Percentiles rank a stretch among this genome's conserved stretches.
phyloP scores from a whole-genome alignment of 2,797 vertebrate genomes.

The Epinephelus malabaricus region DNA sequence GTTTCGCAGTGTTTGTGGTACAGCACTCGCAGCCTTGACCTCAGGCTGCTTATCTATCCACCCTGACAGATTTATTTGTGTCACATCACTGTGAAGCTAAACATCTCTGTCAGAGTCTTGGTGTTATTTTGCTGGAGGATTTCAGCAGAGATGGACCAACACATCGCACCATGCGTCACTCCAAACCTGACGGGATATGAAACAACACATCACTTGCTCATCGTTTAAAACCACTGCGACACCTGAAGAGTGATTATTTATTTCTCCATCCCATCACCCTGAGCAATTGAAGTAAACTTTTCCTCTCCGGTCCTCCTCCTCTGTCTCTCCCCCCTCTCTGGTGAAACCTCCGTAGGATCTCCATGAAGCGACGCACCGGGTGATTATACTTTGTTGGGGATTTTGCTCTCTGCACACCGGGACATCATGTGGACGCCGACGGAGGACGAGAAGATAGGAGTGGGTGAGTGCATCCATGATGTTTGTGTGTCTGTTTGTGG shows the following conservation, averaged over 20 bases:
- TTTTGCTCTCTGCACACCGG: slow-evolving; percentile 52
- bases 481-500: not conserved
- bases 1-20: not conserved
- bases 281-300: slow-evolving; percentile 53
- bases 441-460: slow-evolving; percentile 95
- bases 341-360: slow-evolving; percentile 47
- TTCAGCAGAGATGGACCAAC: slow-evolving; percentile 38
- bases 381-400: slow-evolving; percentile 51
- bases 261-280: not conserved
- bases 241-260: not conserved
- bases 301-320: slow-evolving; percentile 2
- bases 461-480: slow-evolving; percentile 88
- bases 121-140: not conserved
- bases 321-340: not conserved
- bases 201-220: not conserved
- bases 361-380: slow-evolving; percentile 69
- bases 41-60: no score
- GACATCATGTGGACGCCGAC: slow-evolving; percentile 93
- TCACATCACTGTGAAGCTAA: not conserved
- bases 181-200: slow-evolving; percentile 24
- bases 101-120: not conserved
- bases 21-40: not conserved
- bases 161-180: slow-evolving; percentile 48
- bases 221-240: not conserved
- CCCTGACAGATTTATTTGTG: not conserved